A percentile compares a stretch with the other conserved stretches of the same genome.
These are phyloP conservation scores for Athalia circularis DNA, from an alignment of 2,888 invertebrate species.

Conservation along the genomic window DNA sequence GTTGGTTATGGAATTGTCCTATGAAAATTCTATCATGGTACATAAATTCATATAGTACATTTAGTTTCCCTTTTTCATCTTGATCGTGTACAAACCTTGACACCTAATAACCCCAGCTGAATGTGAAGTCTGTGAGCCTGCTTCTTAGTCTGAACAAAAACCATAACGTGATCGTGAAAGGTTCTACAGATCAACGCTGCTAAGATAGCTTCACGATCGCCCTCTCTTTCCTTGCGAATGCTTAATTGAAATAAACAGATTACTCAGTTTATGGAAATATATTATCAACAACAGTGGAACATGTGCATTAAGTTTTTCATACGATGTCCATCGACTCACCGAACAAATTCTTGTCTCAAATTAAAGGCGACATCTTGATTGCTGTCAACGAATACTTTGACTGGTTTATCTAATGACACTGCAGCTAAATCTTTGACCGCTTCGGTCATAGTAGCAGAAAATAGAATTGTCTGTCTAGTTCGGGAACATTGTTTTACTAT, in stretches of 20 bases:
- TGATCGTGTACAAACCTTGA: constrained; percentile 80
- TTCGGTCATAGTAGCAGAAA: constrained; percentile 99
- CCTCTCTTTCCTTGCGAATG: constrained; percentile 91
- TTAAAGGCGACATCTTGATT: constrained; percentile 97
- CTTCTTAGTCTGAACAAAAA: constrained; percentile 97
- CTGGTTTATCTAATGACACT: constrained; percentile 93
- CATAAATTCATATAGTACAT: too few species aligned
- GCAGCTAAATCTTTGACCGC: constrained; percentile 95
- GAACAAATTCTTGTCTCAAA: constrained; percentile 96
- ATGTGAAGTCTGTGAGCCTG: constrained; percentile 97
- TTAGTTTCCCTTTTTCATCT: too few species aligned
- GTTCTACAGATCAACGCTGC: constrained; percentile 90
- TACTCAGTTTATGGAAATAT: background rate
- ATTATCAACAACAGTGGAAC: background rate
- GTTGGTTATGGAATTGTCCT: background rate
- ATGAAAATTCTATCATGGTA: background rate
- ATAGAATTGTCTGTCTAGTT: constrained; percentile 96
- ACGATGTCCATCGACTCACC: constrained; percentile 70
- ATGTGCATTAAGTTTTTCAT: background rate
- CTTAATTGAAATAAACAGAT: constrained; percentile 70
- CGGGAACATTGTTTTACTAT: constrained; percentile 94
- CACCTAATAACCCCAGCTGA: constrained; percentile 90
- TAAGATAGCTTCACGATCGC: constrained; percentile 93
- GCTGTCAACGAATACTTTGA: constrained; percentile 96
- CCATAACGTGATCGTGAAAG: constrained; percentile 92